phyloP scores from a whole-genome alignment of 2,797 vertebrate species.

The Scolopax bukidnonensis region DNA sequence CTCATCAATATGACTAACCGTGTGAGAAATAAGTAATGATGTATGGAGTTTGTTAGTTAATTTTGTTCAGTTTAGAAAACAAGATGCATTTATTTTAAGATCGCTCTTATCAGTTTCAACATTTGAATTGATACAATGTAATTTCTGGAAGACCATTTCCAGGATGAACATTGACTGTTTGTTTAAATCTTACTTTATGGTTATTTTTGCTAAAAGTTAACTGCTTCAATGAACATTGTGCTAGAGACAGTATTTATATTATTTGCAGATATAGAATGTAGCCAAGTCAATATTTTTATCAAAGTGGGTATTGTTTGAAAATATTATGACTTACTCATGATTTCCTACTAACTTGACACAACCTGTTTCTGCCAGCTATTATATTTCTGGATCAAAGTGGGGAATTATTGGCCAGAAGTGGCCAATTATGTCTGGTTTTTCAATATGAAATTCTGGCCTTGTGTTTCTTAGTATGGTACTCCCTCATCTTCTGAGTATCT shows the following conservation, averaged over 20 bases:
- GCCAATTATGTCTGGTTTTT: not conserved
- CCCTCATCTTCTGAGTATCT: rapidly evolving
- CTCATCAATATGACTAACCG: not conserved
- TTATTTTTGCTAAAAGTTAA: not conserved
- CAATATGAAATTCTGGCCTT: not conserved
- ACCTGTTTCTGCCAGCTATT: not conserved
- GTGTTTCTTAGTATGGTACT: not conserved
- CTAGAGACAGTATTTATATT: not conserved
- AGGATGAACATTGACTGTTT: not conserved
- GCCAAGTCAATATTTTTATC: not conserved
- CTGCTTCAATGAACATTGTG: not conserved
- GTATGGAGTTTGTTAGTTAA: not conserved
- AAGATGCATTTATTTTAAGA: not conserved
- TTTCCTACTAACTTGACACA: not conserved
- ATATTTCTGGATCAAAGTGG: not conserved
- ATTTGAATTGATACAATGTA: not conserved
- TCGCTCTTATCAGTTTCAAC: not conserved
- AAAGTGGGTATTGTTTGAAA: not conserved
- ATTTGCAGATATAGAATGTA: not conserved
- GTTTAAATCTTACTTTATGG: not conserved
- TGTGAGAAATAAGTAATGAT: not conserved
- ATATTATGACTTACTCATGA: not conserved
- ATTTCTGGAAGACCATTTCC: not conserved
- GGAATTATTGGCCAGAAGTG: not conserved
- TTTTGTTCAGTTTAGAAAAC: not conserved